A percentile compares a stretch with the other conserved stretches of the same genome.
phyloP scores from a whole-genome alignment of 2,888 invertebrate species.

The Eulithis prunata region DNA sequence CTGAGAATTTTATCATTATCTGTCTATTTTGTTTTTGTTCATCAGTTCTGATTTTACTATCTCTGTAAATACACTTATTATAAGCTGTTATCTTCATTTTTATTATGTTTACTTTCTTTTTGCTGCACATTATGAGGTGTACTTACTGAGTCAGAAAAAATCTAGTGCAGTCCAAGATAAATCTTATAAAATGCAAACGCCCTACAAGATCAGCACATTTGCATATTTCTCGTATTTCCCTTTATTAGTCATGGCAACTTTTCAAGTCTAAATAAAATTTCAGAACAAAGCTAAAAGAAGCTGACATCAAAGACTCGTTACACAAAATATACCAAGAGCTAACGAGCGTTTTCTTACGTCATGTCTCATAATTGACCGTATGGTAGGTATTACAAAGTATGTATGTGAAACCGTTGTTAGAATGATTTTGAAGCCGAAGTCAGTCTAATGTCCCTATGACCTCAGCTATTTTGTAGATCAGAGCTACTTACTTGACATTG shows the following conservation, averaged over 20 bases:
- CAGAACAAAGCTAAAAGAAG: slow-evolving; percentile 26
- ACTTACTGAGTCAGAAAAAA: not conserved
- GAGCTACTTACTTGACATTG: too few species aligned
- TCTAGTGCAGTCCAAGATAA: slow-evolving; percentile 1
- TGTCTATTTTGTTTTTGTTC: too few species aligned
- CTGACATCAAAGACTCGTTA: slow-evolving; percentile 33
- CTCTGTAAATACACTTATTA: too few species aligned
- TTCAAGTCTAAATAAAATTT: slow-evolving; percentile 33
- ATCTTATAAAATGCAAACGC: slow-evolving; percentile 13
- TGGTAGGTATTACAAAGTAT: not conserved
- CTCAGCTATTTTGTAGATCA: too few species aligned
- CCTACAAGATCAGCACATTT: slow-evolving; percentile 14
- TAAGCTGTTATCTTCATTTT: too few species aligned
- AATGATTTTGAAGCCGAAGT: too few species aligned
- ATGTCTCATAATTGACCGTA: not conserved
- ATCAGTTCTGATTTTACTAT: too few species aligned
- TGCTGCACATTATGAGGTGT: too few species aligned
- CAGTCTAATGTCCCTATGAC: too few species aligned
- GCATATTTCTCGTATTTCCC: slow-evolving; percentile 30
- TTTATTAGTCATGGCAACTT: slow-evolving; percentile 32
- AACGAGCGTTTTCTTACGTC: not conserved
- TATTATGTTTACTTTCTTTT: too few species aligned
- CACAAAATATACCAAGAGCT: slow-evolving; percentile 9
- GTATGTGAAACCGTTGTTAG: too few species aligned
- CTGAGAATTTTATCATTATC: too few species aligned